Percentiles rank a stretch among this genome's conserved stretches.
phyloP scores from a whole-genome alignment of 2,113 vertebrate genomes.

The Dicrurus megarhynchus region DNA sequence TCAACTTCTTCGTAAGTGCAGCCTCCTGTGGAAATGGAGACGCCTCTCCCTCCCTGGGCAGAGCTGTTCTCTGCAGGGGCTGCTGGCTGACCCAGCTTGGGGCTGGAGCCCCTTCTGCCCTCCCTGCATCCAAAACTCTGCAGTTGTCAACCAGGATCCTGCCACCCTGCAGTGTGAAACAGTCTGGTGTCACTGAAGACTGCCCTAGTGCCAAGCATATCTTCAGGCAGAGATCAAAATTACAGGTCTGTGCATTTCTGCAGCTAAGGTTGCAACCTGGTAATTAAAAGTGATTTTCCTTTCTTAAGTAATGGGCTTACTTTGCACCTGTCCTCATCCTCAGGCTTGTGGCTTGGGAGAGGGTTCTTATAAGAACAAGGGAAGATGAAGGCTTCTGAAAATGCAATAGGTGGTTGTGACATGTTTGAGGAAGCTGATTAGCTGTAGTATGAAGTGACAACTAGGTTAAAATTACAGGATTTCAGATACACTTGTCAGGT shows the following conservation, averaged over 20 bases:
- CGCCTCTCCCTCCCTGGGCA: background rate
- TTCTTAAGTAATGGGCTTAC: background rate
- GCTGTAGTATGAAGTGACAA: background rate
- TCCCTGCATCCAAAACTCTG: background rate
- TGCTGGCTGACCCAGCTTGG: background rate
- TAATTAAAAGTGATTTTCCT: constrained; percentile 22
- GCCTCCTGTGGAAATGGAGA: background rate
- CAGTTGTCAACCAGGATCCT: background rate
- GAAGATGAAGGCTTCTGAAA: background rate
- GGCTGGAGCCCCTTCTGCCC: background rate
- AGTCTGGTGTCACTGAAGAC: background rate
- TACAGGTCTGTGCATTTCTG: background rate
- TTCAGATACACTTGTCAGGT: background rate
- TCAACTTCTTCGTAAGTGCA: background rate
- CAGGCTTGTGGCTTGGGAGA: background rate
- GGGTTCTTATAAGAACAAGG: background rate
- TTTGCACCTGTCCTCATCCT: background rate
- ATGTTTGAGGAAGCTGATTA: background rate
- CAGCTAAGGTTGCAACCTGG: background rate
- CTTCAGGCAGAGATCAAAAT: background rate
- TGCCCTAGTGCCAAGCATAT: background rate
- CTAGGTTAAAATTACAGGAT: background rate
- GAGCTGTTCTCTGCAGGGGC: background rate
- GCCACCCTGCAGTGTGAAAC: background rate
- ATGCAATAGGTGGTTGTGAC: background rate